Evolutionary conservation across 2,888 invertebrate genomes (phyloP), one percentile per base, ranked within the genome.

Genomic region (Pachydiplax longipennis): DNA sequence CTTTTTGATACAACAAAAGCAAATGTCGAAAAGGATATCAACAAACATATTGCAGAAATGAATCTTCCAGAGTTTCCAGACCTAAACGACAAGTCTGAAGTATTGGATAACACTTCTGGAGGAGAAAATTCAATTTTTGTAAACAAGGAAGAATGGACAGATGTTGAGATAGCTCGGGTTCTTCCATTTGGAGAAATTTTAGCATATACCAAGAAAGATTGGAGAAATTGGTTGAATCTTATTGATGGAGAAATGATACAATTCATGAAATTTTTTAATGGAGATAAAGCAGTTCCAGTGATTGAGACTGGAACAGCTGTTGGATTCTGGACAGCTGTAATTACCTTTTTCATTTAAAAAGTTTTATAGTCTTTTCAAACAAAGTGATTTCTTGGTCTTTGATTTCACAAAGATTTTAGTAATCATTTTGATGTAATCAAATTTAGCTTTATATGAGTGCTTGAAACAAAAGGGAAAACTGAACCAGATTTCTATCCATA

Each of bases 261-360:
- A 37, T 65, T 40, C 13, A 12, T 87, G 0, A 31, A 37, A 22
- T 4, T 8, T 31, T 0, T 13, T 31, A 37, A 37, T 37, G 35
- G 0, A 22, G 0, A 61, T 18, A 12, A 58, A 4, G 31, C 0
- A 22, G 58, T 25, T 31, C 1, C 37, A n/a, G n/a, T 40, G 5
- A 22, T 87, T 10, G 53, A 37, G 65, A 87, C 40, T 61, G 87
- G 87, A 87, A 87, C 61, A 37, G 13, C 37, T 37, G 61, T 87
- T 87, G 87, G 87, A 65, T 87, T 87, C 61, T 87, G 87, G 87
- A 61, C 87, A 35, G 3, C 61, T 22, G 87, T 87, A 87, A 87
- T 58, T 18, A 22, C 10, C 25, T 3, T 0, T 83, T n/a, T 82
- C 44, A 6, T 40, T 5, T 40, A 40, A 5, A 40, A 6, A n/a